phyloP scores from a whole-genome alignment of 2,113 vertebrate species.

The Rhodinocichla rosea region DNA sequence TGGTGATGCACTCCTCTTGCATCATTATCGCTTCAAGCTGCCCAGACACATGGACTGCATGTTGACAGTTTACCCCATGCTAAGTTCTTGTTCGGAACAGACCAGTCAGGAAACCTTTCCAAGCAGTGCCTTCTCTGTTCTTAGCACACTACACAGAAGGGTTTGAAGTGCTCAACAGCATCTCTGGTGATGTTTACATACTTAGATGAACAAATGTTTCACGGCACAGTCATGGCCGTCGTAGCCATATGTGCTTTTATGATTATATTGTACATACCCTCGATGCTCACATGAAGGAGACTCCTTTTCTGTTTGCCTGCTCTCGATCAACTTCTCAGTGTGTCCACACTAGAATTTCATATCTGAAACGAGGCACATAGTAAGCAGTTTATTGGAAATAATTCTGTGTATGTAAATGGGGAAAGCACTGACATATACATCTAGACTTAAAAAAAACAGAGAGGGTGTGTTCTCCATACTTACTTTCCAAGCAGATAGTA shows the following conservation, averaged over 20 bases:
- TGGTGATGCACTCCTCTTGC: not conserved
- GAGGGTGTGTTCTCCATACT: not conserved
- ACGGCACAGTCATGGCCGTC: rapidly evolving
- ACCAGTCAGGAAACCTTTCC: not conserved
- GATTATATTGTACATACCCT: not conserved
- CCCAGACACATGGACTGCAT: not conserved
- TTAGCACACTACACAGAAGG: not conserved
- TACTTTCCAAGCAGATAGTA: not conserved
- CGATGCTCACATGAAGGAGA: rapidly evolving
- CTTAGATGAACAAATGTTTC: not conserved
- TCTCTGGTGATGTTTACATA: not conserved
- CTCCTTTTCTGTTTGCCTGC: not conserved
- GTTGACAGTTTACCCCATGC: not conserved
- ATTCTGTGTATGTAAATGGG: not conserved
- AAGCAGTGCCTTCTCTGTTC: not conserved
- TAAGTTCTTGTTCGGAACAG: not conserved
- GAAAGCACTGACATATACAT: not conserved
- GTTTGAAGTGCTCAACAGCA: not conserved
- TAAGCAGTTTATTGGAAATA: not conserved
- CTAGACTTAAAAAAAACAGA: rapidly evolving
- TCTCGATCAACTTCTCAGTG: not conserved
- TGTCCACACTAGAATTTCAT: not conserved
- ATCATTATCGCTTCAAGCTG: not conserved
- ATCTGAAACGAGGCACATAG: not conserved
- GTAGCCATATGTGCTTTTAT: not conserved